Conservation (phyloP, 2,888 invertebrate genomes). For the Cyclophora albipunctata region DNA sequence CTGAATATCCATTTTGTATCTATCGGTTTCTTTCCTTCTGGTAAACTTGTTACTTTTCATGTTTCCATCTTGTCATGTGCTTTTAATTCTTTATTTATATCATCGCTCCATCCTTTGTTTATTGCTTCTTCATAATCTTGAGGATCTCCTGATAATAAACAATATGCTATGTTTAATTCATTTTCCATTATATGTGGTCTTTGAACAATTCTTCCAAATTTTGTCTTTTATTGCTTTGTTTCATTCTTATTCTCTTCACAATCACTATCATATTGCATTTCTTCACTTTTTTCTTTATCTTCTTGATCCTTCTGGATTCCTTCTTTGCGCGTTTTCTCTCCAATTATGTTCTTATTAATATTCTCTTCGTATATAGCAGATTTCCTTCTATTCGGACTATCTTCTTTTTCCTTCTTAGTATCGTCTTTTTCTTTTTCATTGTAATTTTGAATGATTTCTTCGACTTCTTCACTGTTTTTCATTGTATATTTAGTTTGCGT, state of each 20-base stretch:
- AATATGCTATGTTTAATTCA: not conserved
- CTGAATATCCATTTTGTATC: conserved; percentile 19
- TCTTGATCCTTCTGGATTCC: not conserved
- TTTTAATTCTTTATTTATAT: conserved; percentile 4
- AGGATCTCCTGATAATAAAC: not conserved
- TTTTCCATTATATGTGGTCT: not conserved
- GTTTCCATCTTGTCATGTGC: conserved; percentile 3
- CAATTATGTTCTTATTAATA: too few species aligned
- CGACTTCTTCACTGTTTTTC: not conserved
- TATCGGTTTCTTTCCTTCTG: conserved; percentile 8
- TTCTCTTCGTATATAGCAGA: too few species aligned
- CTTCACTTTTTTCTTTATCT: not conserved
- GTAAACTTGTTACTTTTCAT: conserved; percentile 2
- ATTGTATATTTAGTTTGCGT: conserved; percentile 1
- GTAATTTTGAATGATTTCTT: not conserved
- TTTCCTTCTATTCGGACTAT: too few species aligned
- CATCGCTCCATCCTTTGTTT: conserved; percentile 5
- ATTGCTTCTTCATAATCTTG: conserved; percentile 5
- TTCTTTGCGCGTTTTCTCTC: too few species aligned
- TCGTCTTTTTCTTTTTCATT: not conserved
- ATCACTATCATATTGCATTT: not conserved
- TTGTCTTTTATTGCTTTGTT: not conserved
- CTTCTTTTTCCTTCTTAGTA: not conserved
- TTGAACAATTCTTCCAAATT: not conserved
- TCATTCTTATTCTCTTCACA: too few species aligned